Base-by-base conservation (phyloP, 1,140 invertebrate species). In the Trissolcus basalis region DNA sequence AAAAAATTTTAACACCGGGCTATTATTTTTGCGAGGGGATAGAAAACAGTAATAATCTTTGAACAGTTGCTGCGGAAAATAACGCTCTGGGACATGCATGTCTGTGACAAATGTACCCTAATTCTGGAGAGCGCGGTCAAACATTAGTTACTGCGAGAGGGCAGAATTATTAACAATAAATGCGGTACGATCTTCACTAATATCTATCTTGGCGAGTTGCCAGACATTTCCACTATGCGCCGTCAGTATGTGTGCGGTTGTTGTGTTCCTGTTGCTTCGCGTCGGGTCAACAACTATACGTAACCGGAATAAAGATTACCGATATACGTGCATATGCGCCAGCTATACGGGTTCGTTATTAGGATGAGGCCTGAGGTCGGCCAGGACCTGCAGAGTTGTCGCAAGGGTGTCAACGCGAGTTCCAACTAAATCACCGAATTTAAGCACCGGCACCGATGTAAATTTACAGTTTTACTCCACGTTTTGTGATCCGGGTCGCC, bases 211-310 rank as follows among this genome's bases (percentile, higher is more conserved):
- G 75, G 75, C 53, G 14, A 0, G 10, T 1, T 19, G 75, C 75
- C 75, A 77, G 54, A 48, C 27, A 58, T 65, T 69, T 48, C 51
- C 41, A 53, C 58, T 41, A 55, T 65, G 36, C 32, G 12, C 14
- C 12, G 15, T 36, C 36, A 10, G 35, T 27, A 27, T 27, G 19
- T 27, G 19, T 27, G 19, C 19, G 19, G 19, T 27, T 27, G 51
- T 11, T 39, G 56, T 70, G 74, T 72, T 72, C 68, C 75, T 77
- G 75, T 72, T 77, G 75, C 75, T 45, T 72, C 68, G 55, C 48
- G 68, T 59, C 33, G 6, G 63, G 58, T 77, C 63, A 69, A 77
- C 56, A 60, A 59, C 35, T 50, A 70, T 49, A 55, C 13, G 41
- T 39, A 39, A 27, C 19, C 19, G 6, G 19, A 27, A 27, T 27